Percentiles rank a stretch among this genome's conserved stretches.
Evolutionary conservation across 2,797 vertebrate genomes (phyloP).

Genomic region (Brachyalestes nurse): DNA sequence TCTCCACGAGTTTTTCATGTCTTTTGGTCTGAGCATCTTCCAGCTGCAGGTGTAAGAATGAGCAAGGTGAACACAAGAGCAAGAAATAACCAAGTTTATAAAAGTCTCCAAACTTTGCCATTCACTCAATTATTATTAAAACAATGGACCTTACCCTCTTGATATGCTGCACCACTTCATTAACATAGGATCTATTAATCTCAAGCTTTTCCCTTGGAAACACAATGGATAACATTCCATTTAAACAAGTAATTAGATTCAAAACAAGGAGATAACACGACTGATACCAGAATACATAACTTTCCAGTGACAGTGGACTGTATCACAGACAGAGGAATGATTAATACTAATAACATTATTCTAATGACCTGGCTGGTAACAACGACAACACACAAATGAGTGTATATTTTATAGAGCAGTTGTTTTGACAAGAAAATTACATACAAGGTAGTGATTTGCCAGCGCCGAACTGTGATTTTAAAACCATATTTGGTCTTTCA

Average conservation of each 20-base stretch:
- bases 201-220: conserved; percentile 92
- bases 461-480: background rate
- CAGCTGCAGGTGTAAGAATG: conserved; percentile 82
- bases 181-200: conserved; percentile 97
- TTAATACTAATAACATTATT: background rate
- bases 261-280: background rate
- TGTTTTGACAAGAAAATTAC: background rate
- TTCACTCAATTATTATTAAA: background rate
- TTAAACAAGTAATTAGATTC: conserved; percentile 6
- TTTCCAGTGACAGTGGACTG: background rate
- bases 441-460: background rate
- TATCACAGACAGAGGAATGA: background rate
- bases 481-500: conserved; percentile 12
- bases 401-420: background rate
- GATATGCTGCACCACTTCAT: conserved; percentile 97
- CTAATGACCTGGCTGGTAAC: background rate
- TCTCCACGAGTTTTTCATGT: conserved; percentile 92
- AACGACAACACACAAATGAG: background rate
- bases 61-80: too few relatives aligned
- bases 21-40: conserved; percentile 96
- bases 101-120: background rate
- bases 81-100: background rate
- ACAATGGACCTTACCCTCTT: conserved; percentile 85
- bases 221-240: background rate
- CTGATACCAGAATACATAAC: background rate